Evolutionary conservation across 2,888 invertebrate species (phyloP).

Genomic region (Coleophora flavipennella): DNA sequence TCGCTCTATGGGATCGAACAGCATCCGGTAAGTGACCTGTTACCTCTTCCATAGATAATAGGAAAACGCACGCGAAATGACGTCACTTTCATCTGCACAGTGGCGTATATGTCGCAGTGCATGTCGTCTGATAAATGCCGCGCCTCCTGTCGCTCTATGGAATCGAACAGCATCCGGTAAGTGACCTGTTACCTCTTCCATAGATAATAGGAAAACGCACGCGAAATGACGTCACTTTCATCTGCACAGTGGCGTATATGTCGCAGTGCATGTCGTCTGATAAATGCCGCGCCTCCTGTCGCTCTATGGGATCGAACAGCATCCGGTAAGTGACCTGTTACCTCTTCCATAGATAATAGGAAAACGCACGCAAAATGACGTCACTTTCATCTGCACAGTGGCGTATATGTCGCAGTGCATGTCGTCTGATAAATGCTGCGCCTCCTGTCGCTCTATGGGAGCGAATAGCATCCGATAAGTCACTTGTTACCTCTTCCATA

Average conservation of each 20-base stretch:
- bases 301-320: slow-evolving; percentile 86
- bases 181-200: too few species aligned
- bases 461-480: slow-evolving; percentile 75
- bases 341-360: too few species aligned
- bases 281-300: slow-evolving; percentile 88
- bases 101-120: slow-evolving; percentile 91
- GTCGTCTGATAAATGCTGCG: slow-evolving; percentile 89
- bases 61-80: slow-evolving; percentile 74
- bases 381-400: slow-evolving; percentile 91
- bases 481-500: too few species aligned
- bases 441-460: slow-evolving; percentile 87
- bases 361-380: slow-evolving; percentile 73
- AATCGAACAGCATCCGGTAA: slow-evolving; percentile 77
- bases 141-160: slow-evolving; percentile 86
- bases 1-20: slow-evolving; percentile 85
- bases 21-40: slow-evolving; percentile 53
- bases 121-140: slow-evolving; percentile 91
- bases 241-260: slow-evolving; percentile 94
- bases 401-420: slow-evolving; percentile 92
- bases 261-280: slow-evolving; percentile 90
- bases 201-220: too few species aligned
- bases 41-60: too few species aligned
- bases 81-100: slow-evolving; percentile 89
- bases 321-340: slow-evolving; percentile 44
- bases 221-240: slow-evolving; percentile 78